Conservation (phyloP, 2,797 vertebrate species). For the Bradypus variegatus region DNA sequence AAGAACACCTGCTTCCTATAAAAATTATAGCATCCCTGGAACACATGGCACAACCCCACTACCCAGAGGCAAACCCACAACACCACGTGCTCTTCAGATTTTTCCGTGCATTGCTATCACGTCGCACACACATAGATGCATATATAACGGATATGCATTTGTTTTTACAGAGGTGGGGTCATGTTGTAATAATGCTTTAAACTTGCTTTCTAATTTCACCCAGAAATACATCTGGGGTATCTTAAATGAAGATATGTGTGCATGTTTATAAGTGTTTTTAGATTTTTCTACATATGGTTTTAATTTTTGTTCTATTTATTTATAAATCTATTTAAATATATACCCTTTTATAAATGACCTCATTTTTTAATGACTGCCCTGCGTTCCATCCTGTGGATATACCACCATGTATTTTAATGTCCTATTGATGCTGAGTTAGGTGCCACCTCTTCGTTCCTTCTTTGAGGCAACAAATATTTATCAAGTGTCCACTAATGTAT, state of each 20-base stretch:
- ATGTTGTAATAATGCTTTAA: background rate
- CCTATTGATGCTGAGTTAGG: background rate
- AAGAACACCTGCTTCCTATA: background rate
- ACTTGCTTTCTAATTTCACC: background rate
- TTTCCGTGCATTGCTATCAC: no score
- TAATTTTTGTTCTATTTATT: background rate
- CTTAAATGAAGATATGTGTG: background rate
- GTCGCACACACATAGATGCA: no score
- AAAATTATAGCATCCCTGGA: background rate
- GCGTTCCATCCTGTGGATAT: no score
- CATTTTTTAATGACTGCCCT: background rate
- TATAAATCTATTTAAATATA: background rate
- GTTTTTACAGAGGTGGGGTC: background rate
- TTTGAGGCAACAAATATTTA: background rate
- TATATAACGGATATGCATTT: background rate
- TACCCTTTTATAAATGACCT: background rate
- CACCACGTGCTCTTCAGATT: no score
- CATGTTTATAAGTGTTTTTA: background rate
- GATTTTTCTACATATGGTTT: background rate
- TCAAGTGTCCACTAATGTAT: background rate
- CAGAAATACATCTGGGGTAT: background rate
- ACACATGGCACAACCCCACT: no score
- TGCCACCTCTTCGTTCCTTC: background rate
- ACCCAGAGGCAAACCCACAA: no score
- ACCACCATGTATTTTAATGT: background rate